Conservation (phyloP, 1,140 invertebrate genomes). For the Danaus plexippus region DNA sequence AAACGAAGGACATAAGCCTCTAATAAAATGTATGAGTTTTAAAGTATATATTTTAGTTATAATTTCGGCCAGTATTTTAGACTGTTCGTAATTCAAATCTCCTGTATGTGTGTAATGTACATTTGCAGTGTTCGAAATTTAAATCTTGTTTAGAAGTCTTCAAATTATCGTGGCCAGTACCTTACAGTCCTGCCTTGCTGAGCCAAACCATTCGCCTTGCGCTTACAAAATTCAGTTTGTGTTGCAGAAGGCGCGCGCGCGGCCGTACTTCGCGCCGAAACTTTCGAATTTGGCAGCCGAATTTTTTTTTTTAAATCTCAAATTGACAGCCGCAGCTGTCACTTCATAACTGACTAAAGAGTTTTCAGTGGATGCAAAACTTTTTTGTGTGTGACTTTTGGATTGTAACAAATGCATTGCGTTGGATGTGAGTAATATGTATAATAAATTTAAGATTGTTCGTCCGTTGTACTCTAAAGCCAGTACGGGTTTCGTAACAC, state of each 20-base stretch:
- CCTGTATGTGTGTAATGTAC: too few species aligned
- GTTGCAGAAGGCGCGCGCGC: conserved; percentile 59
- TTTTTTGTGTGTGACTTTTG: conserved; percentile 37
- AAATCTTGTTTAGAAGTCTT: conserved; percentile 17
- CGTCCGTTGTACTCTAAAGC: conserved; percentile 45
- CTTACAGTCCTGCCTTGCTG: conserved; percentile 50
- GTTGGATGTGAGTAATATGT: conserved; percentile 58
- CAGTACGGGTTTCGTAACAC: conserved; percentile 27
- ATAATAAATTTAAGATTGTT: conserved; percentile 57
- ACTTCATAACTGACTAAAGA: conserved; percentile 12
- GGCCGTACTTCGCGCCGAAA: conserved; percentile 57
- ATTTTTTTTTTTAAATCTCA: conserved; percentile 17
- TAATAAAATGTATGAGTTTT: too few species aligned
- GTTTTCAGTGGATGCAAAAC: conserved; percentile 7
- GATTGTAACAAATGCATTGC: conserved; percentile 60
- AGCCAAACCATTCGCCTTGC: conserved; percentile 48
- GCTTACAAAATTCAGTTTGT: conserved; percentile 66
- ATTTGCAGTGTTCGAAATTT: conserved; percentile 8
- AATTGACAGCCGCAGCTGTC: conserved; percentile 21
- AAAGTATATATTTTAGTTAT: too few species aligned
- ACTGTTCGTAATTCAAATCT: too few species aligned
- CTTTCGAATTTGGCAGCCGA: conserved; percentile 53
- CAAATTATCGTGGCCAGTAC: conserved; percentile 44
- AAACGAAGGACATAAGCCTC: not conserved
- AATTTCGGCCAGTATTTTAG: too few species aligned